Evolutionary conservation across 2,113 vertebrate genomes (phyloP).

Genomic region (Myodes glareolus): DNA sequence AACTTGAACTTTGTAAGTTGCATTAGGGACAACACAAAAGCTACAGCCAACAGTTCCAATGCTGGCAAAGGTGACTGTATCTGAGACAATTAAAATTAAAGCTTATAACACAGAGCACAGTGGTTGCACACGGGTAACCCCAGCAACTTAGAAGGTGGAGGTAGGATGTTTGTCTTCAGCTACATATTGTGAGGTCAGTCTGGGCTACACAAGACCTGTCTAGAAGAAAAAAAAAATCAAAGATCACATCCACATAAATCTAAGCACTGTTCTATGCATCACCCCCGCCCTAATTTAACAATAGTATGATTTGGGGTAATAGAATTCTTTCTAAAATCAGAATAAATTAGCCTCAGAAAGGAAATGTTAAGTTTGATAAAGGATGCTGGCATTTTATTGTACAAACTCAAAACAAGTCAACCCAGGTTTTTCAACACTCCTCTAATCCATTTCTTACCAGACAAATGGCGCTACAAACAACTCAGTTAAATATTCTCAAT

Average conservation of each 20-base stretch:
- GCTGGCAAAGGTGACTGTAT: not conserved
- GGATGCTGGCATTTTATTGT: not conserved
- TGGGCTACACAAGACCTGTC: not conserved
- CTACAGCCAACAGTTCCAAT: not conserved
- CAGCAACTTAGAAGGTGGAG: not conserved
- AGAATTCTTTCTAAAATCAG: conserved; percentile 19
- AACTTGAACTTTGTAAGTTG: not conserved
- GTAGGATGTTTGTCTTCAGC: not conserved
- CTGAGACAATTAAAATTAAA: not conserved
- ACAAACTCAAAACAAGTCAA: not conserved
- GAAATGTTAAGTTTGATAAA: not conserved
- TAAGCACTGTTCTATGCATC: not conserved
- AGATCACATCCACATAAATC: not conserved
- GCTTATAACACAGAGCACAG: not conserved
- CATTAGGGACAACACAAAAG: not conserved
- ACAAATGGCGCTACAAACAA: too few species aligned
- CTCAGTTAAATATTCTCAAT: too few species aligned
- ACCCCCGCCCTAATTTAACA: not conserved
- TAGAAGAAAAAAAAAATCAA: not conserved
- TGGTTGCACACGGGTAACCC: not conserved
- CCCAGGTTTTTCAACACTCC: not conserved
- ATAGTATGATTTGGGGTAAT: not conserved
- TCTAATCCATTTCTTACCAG: too few species aligned
- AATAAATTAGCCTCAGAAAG: conserved; percentile 4
- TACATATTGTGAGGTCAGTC: not conserved